phyloP scores from a whole-genome alignment of 1,140 invertebrate species.

The Sipha flava region DNA sequence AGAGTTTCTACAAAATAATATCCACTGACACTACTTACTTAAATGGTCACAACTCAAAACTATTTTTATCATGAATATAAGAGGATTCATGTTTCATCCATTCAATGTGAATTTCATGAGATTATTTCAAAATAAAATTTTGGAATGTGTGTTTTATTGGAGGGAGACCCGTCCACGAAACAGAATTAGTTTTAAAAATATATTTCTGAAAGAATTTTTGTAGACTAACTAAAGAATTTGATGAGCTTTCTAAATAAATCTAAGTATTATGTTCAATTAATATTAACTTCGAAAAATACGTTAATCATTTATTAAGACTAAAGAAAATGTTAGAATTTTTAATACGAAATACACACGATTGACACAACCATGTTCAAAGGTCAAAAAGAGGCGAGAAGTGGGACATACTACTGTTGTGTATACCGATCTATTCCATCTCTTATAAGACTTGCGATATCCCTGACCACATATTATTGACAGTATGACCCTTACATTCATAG shows the following conservation, averaged over 20 bases:
- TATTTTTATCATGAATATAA: constrained; percentile 12
- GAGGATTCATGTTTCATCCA: constrained; percentile 7
- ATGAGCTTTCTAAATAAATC: not conserved
- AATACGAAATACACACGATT: not conserved
- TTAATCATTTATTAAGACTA: not conserved
- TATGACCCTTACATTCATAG: not conserved
- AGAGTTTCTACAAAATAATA: not conserved
- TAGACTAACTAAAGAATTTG: not conserved
- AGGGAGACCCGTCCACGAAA: not conserved
- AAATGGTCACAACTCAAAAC: constrained; percentile 15
- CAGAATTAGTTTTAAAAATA: not conserved
- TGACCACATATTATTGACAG: constrained; percentile 12
- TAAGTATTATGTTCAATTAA: not conserved
- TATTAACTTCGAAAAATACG: not conserved
- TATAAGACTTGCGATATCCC: not conserved
- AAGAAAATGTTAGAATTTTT: not conserved
- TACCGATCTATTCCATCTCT: not conserved
- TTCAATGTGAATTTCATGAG: not conserved
- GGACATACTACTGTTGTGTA: not conserved
- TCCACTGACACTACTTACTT: not conserved
- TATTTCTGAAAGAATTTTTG: too few species aligned
- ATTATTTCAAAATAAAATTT: not conserved
- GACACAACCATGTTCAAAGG: not conserved
- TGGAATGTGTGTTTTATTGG: not conserved
- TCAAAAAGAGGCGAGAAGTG: not conserved